These are phyloP conservation scores for Uloborus diversus DNA, from an alignment of 1,140 invertebrate genomes.

Conservation along the genomic window DNA sequence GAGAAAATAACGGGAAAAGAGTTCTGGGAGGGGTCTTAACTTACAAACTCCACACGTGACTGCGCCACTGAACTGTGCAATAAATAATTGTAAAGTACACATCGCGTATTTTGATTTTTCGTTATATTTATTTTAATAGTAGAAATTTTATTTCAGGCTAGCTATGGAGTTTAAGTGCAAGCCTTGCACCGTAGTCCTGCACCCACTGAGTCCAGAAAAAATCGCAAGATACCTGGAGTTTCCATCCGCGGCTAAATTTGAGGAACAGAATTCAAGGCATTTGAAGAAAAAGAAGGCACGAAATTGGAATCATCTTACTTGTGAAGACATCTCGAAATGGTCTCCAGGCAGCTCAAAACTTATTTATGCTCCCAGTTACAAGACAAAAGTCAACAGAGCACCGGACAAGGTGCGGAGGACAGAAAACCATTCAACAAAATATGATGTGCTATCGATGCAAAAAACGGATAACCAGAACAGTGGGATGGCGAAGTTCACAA, in stretches of 20 bases:
- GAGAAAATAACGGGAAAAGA: too few relatives aligned
- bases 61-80: too few relatives aligned
- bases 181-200: neutral
- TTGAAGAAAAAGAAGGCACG: neutral
- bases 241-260: neutral
- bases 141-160: neutral
- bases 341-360: neutral
- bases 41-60: too few relatives aligned
- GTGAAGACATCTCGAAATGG: constrained; percentile 27
- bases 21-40: too few relatives aligned
- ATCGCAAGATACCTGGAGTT: neutral
- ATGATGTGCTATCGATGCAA: constrained; percentile 11
- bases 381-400: neutral
- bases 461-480: constrained; percentile 14
- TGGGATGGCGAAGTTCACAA: neutral
- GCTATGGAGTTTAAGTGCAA: neutral
- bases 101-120: neutral
- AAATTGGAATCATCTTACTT: neutral
- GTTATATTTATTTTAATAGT: neutral
- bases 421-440: neutral
- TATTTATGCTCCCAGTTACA: neutral
- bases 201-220: neutral
- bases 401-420: neutral
- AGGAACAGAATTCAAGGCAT: neutral
- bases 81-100: too few relatives aligned